A percentile compares a stretch with the other conserved stretches of the same genome.
These are phyloP conservation scores for Psephotus haematonotus DNA, from an alignment of 2,113 vertebrate species.

Conservation along the genomic window DNA sequence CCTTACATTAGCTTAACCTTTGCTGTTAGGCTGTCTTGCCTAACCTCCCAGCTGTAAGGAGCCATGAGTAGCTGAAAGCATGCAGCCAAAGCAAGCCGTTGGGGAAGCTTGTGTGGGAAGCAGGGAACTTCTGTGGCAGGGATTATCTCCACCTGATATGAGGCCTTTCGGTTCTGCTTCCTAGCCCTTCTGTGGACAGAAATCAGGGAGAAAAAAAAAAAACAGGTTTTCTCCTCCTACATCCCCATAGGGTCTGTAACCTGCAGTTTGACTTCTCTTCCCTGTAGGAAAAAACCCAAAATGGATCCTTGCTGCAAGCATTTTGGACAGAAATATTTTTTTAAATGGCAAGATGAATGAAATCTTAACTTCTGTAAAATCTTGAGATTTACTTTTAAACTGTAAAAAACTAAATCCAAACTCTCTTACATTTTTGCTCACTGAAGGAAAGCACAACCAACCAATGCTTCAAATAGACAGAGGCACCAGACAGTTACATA, in stretches of 20 bases:
- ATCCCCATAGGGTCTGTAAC: neutral
- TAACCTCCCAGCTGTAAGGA: neutral
- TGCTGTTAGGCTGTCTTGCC: neutral
- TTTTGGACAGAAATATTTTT: neutral
- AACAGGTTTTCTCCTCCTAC: neutral
- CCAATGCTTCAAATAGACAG: neutral
- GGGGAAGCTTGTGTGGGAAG: fast-evolving
- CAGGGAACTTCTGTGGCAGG: neutral
- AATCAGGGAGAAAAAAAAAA: neutral
- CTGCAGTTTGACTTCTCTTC: neutral
- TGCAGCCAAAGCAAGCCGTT: fast-evolving
- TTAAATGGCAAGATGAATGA: neutral
- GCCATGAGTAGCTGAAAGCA: fast-evolving
- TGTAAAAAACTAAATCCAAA: neutral
- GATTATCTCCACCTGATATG: neutral
- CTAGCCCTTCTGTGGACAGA: neutral
- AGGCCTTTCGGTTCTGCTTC: neutral
- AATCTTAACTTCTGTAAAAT: neutral
- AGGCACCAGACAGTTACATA: constrained; percentile 52
- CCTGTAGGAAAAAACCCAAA: neutral
- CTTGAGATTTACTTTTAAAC: neutral
- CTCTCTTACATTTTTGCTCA: neutral
- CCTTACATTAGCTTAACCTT: neutral
- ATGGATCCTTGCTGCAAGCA: neutral
- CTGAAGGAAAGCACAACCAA: neutral